Evolutionary conservation across 2,113 vertebrate genomes (phyloP).

Genomic region (Nerophis ophidion): DNA sequence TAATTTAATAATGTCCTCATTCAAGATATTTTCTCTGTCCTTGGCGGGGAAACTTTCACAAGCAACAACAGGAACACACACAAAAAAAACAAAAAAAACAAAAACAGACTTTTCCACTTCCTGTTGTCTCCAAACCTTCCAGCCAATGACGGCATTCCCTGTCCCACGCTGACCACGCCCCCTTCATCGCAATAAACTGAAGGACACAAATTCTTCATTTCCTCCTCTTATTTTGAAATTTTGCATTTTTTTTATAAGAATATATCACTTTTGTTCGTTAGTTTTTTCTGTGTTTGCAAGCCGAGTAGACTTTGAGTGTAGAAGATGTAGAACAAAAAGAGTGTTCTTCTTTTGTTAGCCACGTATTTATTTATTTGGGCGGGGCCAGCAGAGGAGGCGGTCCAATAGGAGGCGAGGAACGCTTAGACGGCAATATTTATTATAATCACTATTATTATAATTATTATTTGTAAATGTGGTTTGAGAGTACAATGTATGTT

Average conservation of each 20-base stretch:
- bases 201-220: background rate
- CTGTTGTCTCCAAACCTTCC: constrained; percentile 40
- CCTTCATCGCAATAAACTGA: constrained; percentile 15
- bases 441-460: background rate
- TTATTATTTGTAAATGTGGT: constrained; percentile 62
- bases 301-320: constrained; percentile 23
- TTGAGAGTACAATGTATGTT: constrained; percentile 68
- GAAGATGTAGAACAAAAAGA: constrained; percentile 30
- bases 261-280: constrained; percentile 29
- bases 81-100: too few relatives aligned
- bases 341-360: background rate
- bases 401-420: constrained; percentile 39
- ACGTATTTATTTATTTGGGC: constrained; percentile 57
- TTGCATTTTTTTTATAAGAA: constrained; percentile 47
- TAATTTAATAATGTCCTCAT: too few relatives aligned
- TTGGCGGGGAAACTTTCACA: constrained; percentile 55
- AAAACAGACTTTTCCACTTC: constrained; percentile 36
- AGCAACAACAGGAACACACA: constrained; percentile 44
- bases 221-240: background rate
- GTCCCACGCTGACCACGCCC: constrained; percentile 18
- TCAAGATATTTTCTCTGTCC: too few relatives aligned
- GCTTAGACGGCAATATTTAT: constrained; percentile 70
- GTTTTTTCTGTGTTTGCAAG: constrained; percentile 19
- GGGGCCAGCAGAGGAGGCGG: constrained; percentile 46
- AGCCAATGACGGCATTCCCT: constrained; percentile 35